Conservation (phyloP, 2,888 invertebrate genomes). For the Ornithoptera alexandrae region DNA sequence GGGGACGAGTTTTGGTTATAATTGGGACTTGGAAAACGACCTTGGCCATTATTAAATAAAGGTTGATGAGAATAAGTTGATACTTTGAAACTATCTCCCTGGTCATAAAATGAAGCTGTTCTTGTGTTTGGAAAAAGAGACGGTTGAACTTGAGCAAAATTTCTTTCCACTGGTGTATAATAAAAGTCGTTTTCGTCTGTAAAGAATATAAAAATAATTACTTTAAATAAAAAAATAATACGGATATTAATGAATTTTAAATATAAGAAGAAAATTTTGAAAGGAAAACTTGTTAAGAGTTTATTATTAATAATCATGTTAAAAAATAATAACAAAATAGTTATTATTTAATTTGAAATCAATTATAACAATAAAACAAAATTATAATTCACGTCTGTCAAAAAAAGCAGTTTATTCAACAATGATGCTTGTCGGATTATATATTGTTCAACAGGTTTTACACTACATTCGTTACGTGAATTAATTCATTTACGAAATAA, state of each 20-base stretch:
- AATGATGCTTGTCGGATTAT: not conserved
- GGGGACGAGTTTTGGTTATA: conserved; percentile 76
- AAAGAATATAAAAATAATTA: conserved; percentile 37
- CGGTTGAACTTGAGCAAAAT: conserved; percentile 77
- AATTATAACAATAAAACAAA: not conserved
- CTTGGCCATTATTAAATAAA: conserved; percentile 60
- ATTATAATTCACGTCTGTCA: not conserved
- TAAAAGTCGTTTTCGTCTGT: conserved; percentile 74
- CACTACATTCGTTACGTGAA: conserved; percentile 9
- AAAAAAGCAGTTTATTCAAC: not conserved
- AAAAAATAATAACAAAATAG: not conserved
- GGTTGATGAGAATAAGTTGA: conserved; percentile 58
- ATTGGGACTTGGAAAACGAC: conserved; percentile 70
- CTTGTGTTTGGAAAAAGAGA: conserved; percentile 67
- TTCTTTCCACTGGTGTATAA: conserved; percentile 74
- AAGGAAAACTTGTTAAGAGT: not conserved
- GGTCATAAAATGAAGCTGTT: conserved; percentile 61
- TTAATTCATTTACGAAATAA: conserved; percentile 20
- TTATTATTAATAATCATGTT: not conserved
- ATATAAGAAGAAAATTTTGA: too few relatives aligned
- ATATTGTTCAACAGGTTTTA: conserved; percentile 19
- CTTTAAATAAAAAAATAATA: too few relatives aligned
- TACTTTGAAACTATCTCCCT: conserved; percentile 63
- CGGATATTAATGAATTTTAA: too few relatives aligned
- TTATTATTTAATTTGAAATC: not conserved